Conservation (phyloP, 2,797 vertebrate species). For the Heterohyrax brucei region DNA sequence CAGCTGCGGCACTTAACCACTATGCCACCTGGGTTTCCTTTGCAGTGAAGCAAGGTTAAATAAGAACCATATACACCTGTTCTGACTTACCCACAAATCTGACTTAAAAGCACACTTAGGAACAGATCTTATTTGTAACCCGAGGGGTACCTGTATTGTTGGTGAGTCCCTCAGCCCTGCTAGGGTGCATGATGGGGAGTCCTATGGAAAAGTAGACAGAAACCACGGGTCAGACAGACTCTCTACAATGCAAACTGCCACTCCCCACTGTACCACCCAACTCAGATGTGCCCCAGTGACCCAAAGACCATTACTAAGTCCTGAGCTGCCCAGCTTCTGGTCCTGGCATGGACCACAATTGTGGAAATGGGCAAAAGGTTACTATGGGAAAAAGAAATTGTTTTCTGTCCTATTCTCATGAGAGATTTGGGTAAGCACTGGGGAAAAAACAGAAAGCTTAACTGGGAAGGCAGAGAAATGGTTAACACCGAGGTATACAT, state of each 20-base stretch:
- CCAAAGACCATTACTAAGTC: neutral
- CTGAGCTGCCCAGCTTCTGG: neutral
- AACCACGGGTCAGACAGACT: neutral
- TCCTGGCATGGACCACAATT: neutral
- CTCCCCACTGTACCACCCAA: neutral
- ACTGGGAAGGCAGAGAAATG: neutral
- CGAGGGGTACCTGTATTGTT: neutral
- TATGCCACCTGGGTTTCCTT: too few species aligned
- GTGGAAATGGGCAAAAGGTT: neutral
- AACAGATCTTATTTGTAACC: neutral
- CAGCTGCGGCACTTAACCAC: too few species aligned
- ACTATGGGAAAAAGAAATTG: neutral
- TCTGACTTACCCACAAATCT: neutral
- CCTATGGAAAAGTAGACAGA: neutral
- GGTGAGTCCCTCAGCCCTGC: neutral
- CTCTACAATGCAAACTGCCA: neutral
- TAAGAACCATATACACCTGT: neutral
- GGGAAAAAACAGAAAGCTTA: neutral
- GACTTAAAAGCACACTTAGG: neutral
- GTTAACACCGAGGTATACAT: neutral
- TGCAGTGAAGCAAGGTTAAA: neutral
- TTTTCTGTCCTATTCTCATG: neutral
- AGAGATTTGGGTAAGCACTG: neutral
- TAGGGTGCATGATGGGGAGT: neutral
- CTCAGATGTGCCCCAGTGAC: neutral